Percentiles rank a stretch among this genome's conserved stretches.
Evolutionary conservation across 2,797 vertebrate species (phyloP).

Genomic region (Pseudochirops corinnae): DNA sequence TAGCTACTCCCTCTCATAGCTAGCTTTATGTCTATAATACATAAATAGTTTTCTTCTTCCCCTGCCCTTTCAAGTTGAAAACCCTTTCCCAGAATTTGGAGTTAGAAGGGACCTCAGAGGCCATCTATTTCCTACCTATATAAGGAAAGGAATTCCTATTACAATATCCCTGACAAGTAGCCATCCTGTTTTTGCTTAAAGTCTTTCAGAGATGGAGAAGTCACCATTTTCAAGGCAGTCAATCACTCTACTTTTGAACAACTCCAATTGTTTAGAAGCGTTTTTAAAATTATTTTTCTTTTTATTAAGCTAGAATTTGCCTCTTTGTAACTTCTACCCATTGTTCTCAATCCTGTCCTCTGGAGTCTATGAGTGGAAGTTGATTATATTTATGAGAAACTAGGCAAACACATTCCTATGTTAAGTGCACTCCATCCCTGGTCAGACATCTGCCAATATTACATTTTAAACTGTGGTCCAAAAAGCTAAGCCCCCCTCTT

Average conservation of each 20-base stretch:
- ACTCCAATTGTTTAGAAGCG: not conserved
- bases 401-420: not conserved
- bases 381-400: not conserved
- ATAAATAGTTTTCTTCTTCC: not conserved
- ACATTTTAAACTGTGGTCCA: not conserved
- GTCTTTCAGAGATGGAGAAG: not conserved
- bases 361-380: not conserved
- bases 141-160: not conserved
- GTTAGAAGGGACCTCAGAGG: not conserved
- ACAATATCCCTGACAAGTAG: not conserved
- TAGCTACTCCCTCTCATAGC: not conserved
- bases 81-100: not conserved
- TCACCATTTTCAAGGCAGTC: not conserved
- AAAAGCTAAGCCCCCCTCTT: not conserved
- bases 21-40: not conserved
- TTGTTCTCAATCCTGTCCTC: not conserved
- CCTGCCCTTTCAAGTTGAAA: not conserved
- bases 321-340: not conserved
- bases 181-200: not conserved
- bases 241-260: not conserved
- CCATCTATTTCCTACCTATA: not conserved
- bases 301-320: not conserved
- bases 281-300: too few relatives aligned
- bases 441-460: not conserved
- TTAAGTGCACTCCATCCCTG: not conserved